A percentile compares a stretch with the other conserved stretches of the same genome.
Conservation (phyloP, 1,140 invertebrate species). For the Magallana gigas region DNA sequence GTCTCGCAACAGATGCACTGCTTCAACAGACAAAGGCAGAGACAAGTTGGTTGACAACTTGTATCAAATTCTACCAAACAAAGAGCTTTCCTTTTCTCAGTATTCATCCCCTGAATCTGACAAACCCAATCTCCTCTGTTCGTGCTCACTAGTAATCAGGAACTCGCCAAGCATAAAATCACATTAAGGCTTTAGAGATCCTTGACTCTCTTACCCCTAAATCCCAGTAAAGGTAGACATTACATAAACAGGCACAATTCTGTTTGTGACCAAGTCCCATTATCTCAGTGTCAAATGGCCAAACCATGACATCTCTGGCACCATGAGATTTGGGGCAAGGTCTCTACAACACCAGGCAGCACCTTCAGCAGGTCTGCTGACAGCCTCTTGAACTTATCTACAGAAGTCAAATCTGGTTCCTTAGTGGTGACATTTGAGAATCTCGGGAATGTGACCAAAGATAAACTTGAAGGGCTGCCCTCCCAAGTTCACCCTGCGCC, state of each 20-base stretch:
- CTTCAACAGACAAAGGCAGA: not conserved
- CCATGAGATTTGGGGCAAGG: not conserved
- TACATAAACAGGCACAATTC: not conserved
- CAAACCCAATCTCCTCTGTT: not conserved
- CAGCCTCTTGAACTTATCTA: slow-evolving; percentile 2
- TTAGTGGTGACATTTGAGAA: slow-evolving; percentile 4
- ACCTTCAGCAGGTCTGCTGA: not conserved
- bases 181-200: not conserved
- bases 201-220: not conserved
- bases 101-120: not conserved
- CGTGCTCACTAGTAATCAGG: slow-evolving; percentile 2
- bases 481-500: not conserved
- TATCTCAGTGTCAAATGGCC: not conserved
- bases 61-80: slow-evolving; percentile 7
- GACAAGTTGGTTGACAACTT: not conserved
- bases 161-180: slow-evolving; percentile 16
- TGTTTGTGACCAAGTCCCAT: not conserved
- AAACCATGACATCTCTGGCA: slow-evolving; percentile 7
- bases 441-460: not conserved
- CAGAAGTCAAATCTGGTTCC: not conserved
- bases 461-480: not conserved
- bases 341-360: not conserved
- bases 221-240: not conserved
- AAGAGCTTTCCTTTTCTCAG: not conserved
- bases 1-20: slow-evolving; percentile 4